Conservation (phyloP, 2,113 vertebrate genomes). For the Phyllostomus hastatus region DNA sequence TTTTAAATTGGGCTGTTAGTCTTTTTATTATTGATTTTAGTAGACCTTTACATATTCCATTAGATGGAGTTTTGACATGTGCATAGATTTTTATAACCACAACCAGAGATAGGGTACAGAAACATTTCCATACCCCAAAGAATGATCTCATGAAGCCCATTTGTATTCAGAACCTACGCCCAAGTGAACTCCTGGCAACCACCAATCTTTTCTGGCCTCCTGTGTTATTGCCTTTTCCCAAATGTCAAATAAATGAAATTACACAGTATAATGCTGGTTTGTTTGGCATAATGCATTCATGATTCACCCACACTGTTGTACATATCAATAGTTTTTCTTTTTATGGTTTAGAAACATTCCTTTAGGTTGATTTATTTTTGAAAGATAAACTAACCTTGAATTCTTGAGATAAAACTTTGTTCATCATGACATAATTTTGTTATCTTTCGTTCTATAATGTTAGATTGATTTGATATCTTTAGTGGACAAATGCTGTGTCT, state of each 20-base stretch:
- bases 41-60: not conserved
- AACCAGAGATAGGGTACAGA: not conserved
- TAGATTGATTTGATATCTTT: not conserved
- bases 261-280: not conserved
- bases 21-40: not conserved
- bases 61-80: not conserved
- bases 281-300: not conserved
- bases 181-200: not conserved
- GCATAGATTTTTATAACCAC: not conserved
- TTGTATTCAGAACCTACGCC: not conserved
- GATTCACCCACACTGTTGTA: not conserved
- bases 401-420: not conserved
- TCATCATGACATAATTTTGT: not conserved
- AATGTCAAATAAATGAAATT: not conserved
- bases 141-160: not conserved
- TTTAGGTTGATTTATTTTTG: not conserved
- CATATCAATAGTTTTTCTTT: not conserved
- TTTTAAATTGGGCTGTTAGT: not conserved
- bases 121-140: not conserved
- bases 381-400: not conserved
- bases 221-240: not conserved
- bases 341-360: not conserved
- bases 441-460: not conserved
- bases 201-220: not conserved
- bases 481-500: not conserved